Evolutionary conservation across 1,140 invertebrate species (phyloP).

Genomic region (Panagrolaimus sp.): DNA sequence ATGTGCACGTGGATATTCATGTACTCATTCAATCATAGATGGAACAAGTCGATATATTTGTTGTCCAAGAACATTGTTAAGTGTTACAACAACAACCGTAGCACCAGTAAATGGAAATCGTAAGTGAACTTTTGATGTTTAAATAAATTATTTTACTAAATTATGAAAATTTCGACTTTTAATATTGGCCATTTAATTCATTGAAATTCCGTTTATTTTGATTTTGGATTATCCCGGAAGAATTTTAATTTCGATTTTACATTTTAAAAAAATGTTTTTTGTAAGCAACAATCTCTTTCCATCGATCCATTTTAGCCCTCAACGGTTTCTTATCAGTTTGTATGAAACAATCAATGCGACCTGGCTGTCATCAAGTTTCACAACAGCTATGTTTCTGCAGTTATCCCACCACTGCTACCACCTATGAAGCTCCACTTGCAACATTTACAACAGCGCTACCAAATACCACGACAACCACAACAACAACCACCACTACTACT

Average conservation of each 20-base stretch:
- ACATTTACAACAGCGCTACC: not conserved
- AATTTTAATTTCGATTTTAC: too few species aligned
- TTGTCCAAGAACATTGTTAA: not conserved
- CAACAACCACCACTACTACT: not conserved
- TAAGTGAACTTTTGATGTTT: too few species aligned
- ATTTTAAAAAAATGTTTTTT: too few species aligned
- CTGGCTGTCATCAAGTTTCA: not conserved
- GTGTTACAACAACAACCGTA: not conserved
- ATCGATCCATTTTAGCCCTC: not conserved
- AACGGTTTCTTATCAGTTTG: conserved; percentile 1
- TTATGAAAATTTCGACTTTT: too few species aligned
- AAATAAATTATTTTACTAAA: too few species aligned
- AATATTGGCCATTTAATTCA: too few species aligned
- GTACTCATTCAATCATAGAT: not conserved
- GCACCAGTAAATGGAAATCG: too few species aligned
- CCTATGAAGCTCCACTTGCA: not conserved
- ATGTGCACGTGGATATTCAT: not conserved
- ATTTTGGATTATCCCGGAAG: too few species aligned
- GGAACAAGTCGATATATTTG: conserved; percentile 6
- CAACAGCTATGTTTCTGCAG: not conserved
- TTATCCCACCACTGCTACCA: not conserved
- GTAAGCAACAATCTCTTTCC: too few species aligned
- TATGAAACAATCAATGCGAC: not conserved
- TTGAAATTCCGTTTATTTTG: too few species aligned
- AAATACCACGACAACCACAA: not conserved